Conservation (phyloP, 2,888 invertebrate genomes). For the Hylaea fasciaria region DNA sequence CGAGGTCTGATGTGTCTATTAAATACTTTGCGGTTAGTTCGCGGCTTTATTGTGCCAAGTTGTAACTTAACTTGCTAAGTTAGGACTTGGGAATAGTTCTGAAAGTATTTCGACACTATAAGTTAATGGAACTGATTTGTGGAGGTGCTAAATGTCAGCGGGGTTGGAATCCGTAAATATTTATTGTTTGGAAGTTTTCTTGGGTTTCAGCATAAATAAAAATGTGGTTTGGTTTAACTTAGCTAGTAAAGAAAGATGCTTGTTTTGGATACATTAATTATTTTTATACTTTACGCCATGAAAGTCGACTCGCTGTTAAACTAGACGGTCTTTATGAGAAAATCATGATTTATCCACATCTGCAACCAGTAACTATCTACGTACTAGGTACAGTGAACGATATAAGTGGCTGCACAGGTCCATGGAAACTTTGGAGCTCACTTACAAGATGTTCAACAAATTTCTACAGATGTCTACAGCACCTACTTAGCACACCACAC, state of each 20-base stretch:
- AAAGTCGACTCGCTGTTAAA: too few relatives aligned
- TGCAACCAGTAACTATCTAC: too few relatives aligned
- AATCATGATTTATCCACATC: too few relatives aligned
- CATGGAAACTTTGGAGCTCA: too few relatives aligned
- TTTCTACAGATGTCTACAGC: too few relatives aligned
- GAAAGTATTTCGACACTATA: conserved; percentile 51
- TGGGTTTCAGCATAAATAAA: conserved; percentile 16
- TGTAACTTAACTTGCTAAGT: conserved; percentile 46
- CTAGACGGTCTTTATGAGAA: too few relatives aligned
- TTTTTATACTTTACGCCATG: background rate
- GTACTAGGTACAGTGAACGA: too few relatives aligned
- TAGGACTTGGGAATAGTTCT: conserved; percentile 51
- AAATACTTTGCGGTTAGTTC: conserved; percentile 65
- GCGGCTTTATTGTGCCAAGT: conserved; percentile 46
- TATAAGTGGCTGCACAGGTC: too few relatives aligned
- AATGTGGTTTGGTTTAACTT: conserved; percentile 11
- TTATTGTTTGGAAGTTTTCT: conserved; percentile 24
- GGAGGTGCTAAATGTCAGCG: conserved; percentile 32
- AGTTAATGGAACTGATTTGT: conserved; percentile 44
- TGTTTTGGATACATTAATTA: too few relatives aligned
- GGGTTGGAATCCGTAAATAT: conserved; percentile 25
- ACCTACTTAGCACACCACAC: too few relatives aligned
- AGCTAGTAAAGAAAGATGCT: background rate
- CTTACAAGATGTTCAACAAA: too few relatives aligned
- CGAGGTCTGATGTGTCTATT: conserved; percentile 68